A percentile compares a stretch with the other conserved stretches of the same genome.
Evolutionary conservation across 2,113 vertebrate genomes (phyloP).

Genomic region (Scomber scombrus): DNA sequence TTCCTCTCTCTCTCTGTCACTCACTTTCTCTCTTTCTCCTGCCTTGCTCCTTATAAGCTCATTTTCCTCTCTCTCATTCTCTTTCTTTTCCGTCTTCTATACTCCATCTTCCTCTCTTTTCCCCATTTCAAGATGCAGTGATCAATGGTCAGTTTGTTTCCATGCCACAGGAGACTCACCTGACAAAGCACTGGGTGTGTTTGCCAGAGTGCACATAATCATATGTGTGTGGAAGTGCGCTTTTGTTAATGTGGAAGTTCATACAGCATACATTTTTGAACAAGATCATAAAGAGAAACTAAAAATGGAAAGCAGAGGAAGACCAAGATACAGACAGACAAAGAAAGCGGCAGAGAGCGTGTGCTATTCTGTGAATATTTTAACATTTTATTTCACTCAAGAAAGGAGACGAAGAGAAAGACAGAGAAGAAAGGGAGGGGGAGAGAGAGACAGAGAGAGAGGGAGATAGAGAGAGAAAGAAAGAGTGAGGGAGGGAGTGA

Average conservation of each 20-base stretch:
- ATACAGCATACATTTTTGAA: conserved; percentile 31
- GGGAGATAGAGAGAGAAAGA: neutral
- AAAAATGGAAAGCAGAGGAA: conserved; percentile 45
- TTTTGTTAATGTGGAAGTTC: neutral
- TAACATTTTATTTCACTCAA: conserved; percentile 63
- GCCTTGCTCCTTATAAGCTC: neutral
- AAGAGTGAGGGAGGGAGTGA: neutral
- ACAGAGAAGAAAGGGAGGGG: neutral
- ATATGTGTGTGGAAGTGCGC: neutral
- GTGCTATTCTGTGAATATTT: conserved; percentile 60
- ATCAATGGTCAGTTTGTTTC: conserved; percentile 43
- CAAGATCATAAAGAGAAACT: conserved; percentile 19
- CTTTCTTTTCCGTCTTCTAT: neutral
- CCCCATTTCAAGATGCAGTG: neutral
- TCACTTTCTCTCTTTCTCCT: neutral
- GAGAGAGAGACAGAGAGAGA: neutral
- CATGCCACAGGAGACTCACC: conserved; percentile 32
- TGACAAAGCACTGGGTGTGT: conserved; percentile 52
- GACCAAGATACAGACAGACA: conserved; percentile 17
- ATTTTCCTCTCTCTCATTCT: neutral
- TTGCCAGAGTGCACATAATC: neutral
- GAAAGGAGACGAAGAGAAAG: neutral
- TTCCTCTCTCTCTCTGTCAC: conserved; percentile 10
- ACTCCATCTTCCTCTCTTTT: neutral
- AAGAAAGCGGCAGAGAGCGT: conserved; percentile 16